phyloP scores from a whole-genome alignment of 2,113 vertebrate species.

The Notechis scutatus region DNA sequence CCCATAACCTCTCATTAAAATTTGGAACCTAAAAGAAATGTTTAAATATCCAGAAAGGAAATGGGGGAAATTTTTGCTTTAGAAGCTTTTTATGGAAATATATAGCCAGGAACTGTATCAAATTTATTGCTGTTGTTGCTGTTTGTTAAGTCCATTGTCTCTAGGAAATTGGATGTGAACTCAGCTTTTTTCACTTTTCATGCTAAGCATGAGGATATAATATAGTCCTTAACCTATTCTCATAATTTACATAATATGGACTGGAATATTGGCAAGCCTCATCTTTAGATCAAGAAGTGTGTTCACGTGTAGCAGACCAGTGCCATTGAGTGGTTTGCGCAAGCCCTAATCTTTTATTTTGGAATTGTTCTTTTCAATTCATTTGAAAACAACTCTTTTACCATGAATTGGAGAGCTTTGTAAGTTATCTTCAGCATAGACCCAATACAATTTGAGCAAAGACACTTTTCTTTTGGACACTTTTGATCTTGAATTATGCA shows the following conservation, averaged over 20 bases:
- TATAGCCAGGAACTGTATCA: not conserved
- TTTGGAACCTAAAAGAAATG: not conserved
- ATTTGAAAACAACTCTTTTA: not conserved
- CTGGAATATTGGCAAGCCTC: not conserved
- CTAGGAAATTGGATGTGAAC: not conserved
- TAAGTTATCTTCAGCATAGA: not conserved
- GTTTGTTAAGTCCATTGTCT: not conserved
- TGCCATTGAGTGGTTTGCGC: not conserved
- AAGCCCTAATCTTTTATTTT: not conserved
- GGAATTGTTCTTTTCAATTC: not conserved
- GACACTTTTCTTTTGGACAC: conserved; percentile 21
- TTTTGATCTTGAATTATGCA: conserved; percentile 47
- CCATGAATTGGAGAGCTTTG: not conserved
- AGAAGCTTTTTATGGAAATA: not conserved
- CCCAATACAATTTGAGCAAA: conserved; percentile 38
- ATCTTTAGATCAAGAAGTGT: not conserved
- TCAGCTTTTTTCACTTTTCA: not conserved
- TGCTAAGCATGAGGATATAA: not conserved
- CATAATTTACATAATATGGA: not conserved
- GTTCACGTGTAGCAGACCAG: not conserved
- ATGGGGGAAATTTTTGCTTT: not conserved
- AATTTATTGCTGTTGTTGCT: not conserved
- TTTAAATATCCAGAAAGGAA: not conserved
- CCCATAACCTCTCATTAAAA: not conserved
- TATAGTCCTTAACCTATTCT: not conserved